These are phyloP conservation scores for Lepidocyrtinus sp. DNA, from an alignment of 2,888 invertebrate species.

Conservation along the genomic window DNA sequence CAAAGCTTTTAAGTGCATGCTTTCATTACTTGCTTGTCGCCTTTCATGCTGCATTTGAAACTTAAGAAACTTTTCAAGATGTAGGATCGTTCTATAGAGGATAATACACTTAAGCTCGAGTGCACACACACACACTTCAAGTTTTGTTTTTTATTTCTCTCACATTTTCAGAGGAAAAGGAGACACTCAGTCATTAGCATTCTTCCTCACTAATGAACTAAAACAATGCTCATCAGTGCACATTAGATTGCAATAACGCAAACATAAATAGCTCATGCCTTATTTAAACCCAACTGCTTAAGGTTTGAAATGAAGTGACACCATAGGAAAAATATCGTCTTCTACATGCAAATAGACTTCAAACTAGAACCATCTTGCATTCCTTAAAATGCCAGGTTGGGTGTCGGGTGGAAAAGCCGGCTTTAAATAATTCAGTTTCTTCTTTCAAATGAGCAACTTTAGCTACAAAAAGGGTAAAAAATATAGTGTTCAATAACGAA, in stretches of 20 bases:
- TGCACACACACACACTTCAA: too few relatives aligned
- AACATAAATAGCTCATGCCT: not conserved
- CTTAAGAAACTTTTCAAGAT: not conserved
- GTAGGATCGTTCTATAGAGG: too few relatives aligned
- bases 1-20: conserved; percentile 20
- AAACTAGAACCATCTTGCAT: too few relatives aligned
- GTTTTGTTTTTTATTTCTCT: too few relatives aligned
- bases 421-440: too few relatives aligned
- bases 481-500: not conserved
- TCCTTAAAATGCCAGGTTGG: too few relatives aligned
- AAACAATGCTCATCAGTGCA: conserved; percentile 42
- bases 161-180: not conserved
- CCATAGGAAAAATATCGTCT: not conserved
- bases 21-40: not conserved
- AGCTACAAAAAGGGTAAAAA: not conserved
- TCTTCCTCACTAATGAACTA: conserved; percentile 51
- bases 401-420: not conserved
- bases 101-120: not conserved
- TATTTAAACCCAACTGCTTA: not conserved
- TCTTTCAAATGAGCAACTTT: too few relatives aligned
- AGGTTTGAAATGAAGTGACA: not conserved
- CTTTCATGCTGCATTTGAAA: not conserved
- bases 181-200: conserved; percentile 47
- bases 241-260: not conserved
- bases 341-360: not conserved